Evolutionary conservation across 2,888 invertebrate genomes (phyloP).

Genomic region (Pyrocoelia pectoralis): DNA sequence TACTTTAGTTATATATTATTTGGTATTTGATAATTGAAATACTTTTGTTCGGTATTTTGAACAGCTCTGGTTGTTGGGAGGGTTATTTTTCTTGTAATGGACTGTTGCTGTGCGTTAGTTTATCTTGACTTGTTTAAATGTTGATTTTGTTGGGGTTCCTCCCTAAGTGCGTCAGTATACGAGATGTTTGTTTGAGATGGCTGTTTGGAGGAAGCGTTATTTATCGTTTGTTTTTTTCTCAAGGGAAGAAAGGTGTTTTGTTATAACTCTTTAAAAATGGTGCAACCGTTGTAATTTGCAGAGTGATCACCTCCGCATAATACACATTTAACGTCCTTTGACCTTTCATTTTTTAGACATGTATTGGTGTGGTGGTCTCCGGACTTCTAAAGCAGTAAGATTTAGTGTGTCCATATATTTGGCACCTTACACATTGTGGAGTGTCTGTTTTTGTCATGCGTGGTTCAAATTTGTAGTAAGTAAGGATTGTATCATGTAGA

Average conservation of each 20-base stretch:
- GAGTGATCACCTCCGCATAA: slow-evolving; percentile 6
- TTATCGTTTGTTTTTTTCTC: too few relatives aligned
- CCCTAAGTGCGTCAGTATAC: not conserved
- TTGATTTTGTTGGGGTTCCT: not conserved
- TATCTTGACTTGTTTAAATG: not conserved
- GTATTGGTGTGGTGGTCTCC: not conserved
- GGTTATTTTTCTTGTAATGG: too few relatives aligned
- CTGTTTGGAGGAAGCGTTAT: too few relatives aligned
- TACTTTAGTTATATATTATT: too few relatives aligned
- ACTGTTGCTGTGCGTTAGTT: not conserved
- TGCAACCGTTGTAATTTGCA: slow-evolving; percentile 5
- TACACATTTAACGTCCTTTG: not conserved
- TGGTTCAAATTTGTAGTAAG: not conserved
- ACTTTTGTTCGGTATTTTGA: too few relatives aligned
- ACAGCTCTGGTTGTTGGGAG: too few relatives aligned
- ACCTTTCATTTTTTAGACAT: not conserved
- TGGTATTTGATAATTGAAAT: too few relatives aligned
- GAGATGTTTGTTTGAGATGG: not conserved
- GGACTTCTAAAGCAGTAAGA: not conserved
- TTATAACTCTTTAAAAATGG: not conserved
- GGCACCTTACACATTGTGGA: not conserved
- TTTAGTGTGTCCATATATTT: not conserved
- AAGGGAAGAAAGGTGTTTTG: slow-evolving; percentile 1
- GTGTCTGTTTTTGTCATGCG: not conserved
- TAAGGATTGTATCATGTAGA: slow-evolving; percentile 13